Evolutionary conservation across 2,113 vertebrate genomes (phyloP), one percentile per base, ranked within the genome.

Genomic region (Zapus hudsonius): DNA sequence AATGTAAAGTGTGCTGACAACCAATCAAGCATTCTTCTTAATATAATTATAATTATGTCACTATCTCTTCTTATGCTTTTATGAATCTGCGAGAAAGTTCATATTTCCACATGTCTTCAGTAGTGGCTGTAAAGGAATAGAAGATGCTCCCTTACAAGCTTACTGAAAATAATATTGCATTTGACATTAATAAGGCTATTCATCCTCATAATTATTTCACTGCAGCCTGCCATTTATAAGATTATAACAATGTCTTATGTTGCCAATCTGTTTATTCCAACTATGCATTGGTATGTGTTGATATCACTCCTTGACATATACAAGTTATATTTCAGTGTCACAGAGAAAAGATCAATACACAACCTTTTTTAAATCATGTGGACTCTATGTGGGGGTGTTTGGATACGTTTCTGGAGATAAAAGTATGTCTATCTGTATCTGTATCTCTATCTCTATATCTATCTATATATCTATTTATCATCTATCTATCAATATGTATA

Each of bases 1-100:
- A 95, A 95, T 95, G 93, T 95, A 96, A 93, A 96, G 95, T 96
- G 88, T 96, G 95, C 95, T 96, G 97, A 96, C 95, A 97, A 90
- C 91, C 91, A 97, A 96, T 96, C 97, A 95, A 94, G 90, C 75
- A 38, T 85, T 87, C 87, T 93, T 95, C 90, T 96, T 96, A 95
- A 96, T 96, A 96, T 90, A 95, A 96, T 97, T 94, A 95, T 96
- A 96, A 97, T 97, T 97, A 92, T 97, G 95, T 92, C 95, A 96
- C 94, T 88, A 93, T 96, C 95, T 96, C 84, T 91, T 86, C 80
- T 73, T 92, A 85, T 80, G 93, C 74, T 69, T 96, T 95, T 95
- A 95, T 86, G 95, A 95, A 96, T 95, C 75, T 86, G 94, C 73
- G 67, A 86, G 92, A 94, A 88, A 95, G 67, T 94, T 95, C 95